Conservation (phyloP, 30 jellyfish, hydroid and myxozoan genomes). For the Cassiopea xamachana region DNA sequence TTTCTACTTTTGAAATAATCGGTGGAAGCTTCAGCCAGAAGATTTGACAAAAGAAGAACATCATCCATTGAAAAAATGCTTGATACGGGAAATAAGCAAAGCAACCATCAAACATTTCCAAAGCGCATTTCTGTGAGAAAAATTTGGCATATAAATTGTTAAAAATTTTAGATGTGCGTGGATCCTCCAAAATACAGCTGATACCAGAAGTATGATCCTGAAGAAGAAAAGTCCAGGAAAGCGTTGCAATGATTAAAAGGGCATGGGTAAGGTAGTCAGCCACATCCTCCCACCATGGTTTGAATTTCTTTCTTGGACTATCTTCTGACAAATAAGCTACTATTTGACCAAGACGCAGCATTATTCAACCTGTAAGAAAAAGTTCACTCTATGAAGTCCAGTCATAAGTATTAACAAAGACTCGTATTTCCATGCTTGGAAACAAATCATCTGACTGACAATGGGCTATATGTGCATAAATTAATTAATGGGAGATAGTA, state of each 20-base stretch:
- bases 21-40: conserved; percentile 60
- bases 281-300: conserved; percentile 70
- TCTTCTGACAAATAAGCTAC: conserved; percentile 33
- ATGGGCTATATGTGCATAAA: too few relatives aligned
- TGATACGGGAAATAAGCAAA: conserved; percentile 37
- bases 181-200: conserved; percentile 14
- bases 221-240: conserved; percentile 51
- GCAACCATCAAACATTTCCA: conserved; percentile 29
- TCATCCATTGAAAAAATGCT: conserved; percentile 36
- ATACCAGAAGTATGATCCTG: conserved; percentile 49
- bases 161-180: conserved; percentile 3
- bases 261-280: conserved; percentile 34
- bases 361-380: neutral
- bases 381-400: neutral
- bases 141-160: conserved; percentile 35
- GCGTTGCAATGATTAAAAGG: conserved; percentile 25
- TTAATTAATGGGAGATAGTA: too few relatives aligned
- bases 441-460: too few relatives aligned
- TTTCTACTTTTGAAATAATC: conserved; percentile 27
- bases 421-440: too few relatives aligned
- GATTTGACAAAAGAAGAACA: conserved; percentile 42
- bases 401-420: neutral
- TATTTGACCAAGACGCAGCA: conserved; percentile 51
- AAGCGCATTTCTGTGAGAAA: conserved; percentile 64
- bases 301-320: conserved; percentile 16